Evolutionary conservation across 2,797 vertebrate species (phyloP), one percentile per base, ranked within the genome.

Genomic region (Rhabdomys pumilio): DNA sequence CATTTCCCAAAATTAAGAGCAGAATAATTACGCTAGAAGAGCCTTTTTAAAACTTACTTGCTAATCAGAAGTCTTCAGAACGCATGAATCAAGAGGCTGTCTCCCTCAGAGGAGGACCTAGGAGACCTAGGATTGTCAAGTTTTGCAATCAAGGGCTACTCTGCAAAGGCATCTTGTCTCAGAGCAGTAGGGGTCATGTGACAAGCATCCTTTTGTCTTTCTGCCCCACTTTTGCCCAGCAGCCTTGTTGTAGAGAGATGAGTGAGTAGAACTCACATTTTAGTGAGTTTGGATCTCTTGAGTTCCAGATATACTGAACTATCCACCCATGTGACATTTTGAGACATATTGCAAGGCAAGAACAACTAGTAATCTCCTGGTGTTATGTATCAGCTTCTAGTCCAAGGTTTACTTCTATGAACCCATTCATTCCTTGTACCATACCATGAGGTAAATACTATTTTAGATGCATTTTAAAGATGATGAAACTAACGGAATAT

Each of bases 1-100:
- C 47, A 93, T 93, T 86, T 95, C 85, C 82, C 92, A 38, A 95
- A 95, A 96, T 90, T 95, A 90, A 95, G 81, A 96, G 80, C 63
- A 34, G 47, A 90, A 76, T 83, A 77, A 93, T 94, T 77, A 69
- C 50, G 87, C 93, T 47, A 77, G 80, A 86, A 95, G 83, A 91
- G 81, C 24, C 75, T 89, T 73, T 86, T 76, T 69, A 65, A 76
- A 89, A 63, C 61, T 86, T 31, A 11, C 3, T 29, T 69, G 84
- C 91, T 96, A 92, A 95, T 92, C 76, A 94, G 69, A 12, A 94
- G 59, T 53, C 50, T 63, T 80, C 24, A 92, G 67, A 89, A 93
- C n/a, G 22, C 50, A 29, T 69, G 73, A 90, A 65, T 93, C 76
- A 26, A 92, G 85, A 91, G 55, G 72, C 65, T 55, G 29, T 86